A percentile compares a stretch with the other conserved stretches of the same genome.
Evolutionary conservation across 2,888 invertebrate species (phyloP).

Genomic region (Xanthostigma xanthostigma): DNA sequence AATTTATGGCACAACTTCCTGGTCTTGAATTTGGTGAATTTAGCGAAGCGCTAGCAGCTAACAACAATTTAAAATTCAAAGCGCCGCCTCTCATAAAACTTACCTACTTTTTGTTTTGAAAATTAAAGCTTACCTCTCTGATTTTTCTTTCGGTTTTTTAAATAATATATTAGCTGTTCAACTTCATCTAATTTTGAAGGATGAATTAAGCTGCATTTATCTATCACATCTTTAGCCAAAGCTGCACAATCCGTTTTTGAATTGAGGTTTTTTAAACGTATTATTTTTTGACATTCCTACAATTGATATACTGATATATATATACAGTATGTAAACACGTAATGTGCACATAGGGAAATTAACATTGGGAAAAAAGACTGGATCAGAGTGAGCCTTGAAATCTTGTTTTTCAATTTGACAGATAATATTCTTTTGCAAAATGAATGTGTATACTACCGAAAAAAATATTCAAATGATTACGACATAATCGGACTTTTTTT

Average conservation of each 20-base stretch:
- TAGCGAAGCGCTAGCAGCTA: conserved; percentile 6
- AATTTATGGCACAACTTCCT: conserved; percentile 3
- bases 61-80: background rate
- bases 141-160: conserved; percentile 59
- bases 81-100: background rate
- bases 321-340: no score
- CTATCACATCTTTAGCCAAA: conserved; percentile 70
- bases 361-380: no score
- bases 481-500: no score
- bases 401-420: no score
- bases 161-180: conserved; percentile 73
- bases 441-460: no score
- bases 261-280: conserved; percentile 66
- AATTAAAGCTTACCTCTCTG: conserved; percentile 14
- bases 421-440: no score
- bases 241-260: conserved; percentile 62
- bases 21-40: background rate
- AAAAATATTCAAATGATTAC: no score
- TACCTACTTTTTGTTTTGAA: no score
- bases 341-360: no score
- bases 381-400: no score
- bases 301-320: conserved; percentile 9
- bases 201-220: conserved; percentile 74
- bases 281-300: conserved; percentile 66
- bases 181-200: conserved; percentile 68